A percentile compares a stretch with the other conserved stretches of the same genome.
These are phyloP conservation scores for Morelia viridis DNA, from an alignment of 2,797 vertebrate genomes.

Conservation along the genomic window DNA sequence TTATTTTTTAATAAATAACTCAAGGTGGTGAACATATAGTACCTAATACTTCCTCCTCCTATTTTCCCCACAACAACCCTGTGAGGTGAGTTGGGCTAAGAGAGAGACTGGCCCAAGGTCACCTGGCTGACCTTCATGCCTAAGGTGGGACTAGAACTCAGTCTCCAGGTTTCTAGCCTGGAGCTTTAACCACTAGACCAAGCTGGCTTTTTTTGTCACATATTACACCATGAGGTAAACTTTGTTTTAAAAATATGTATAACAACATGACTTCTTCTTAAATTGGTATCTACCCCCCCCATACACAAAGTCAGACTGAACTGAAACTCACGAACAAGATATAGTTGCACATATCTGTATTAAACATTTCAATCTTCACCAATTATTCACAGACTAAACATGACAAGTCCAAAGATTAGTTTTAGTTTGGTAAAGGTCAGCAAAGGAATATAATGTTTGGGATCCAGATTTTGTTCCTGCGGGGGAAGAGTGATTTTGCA, in stretches of 20 bases:
- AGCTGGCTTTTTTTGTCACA: too few species aligned
- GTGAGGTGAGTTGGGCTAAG: too few species aligned
- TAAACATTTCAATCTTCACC: not conserved
- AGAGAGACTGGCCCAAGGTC: too few species aligned
- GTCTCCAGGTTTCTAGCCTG: too few species aligned
- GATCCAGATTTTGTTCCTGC: conserved; percentile 3
- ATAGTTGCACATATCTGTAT: not conserved
- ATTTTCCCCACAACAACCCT: too few species aligned
- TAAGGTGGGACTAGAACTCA: too few species aligned
- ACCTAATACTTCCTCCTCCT: too few species aligned
- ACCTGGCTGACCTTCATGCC: too few species aligned
- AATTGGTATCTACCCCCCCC: not conserved
- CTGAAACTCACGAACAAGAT: not conserved
- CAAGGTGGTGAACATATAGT: too few species aligned
- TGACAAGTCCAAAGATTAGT: not conserved
- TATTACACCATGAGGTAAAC: not conserved
- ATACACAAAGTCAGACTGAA: not conserved
- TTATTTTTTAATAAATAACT: too few species aligned
- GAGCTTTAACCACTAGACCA: too few species aligned
- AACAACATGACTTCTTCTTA: not conserved
- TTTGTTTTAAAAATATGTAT: not conserved
- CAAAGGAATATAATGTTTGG: not conserved
- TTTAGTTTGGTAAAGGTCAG: not conserved
- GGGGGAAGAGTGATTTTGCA: not conserved
- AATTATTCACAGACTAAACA: not conserved